Evolutionary conservation across 1,140 invertebrate species (phyloP).

Genomic region (Drosophila micromelanica): DNA sequence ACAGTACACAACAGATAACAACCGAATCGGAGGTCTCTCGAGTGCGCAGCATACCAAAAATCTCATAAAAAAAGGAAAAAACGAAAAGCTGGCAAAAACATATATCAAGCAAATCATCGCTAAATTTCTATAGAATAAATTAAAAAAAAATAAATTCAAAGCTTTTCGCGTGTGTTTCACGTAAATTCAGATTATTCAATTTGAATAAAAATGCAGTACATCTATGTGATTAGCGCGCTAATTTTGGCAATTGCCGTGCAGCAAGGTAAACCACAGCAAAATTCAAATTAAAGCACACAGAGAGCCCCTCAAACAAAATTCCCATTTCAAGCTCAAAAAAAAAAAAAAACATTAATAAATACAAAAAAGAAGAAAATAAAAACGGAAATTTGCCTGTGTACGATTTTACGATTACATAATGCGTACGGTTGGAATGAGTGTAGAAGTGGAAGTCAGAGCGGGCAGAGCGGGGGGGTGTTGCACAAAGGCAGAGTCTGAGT

Average conservation of each 20-base stretch:
- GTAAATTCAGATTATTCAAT: conserved; percentile 27
- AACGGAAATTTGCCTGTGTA: conserved; percentile 29
- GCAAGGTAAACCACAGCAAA: conserved; percentile 59
- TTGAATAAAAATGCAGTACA: conserved; percentile 70
- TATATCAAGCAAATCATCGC: not conserved
- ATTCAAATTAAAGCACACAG: not conserved
- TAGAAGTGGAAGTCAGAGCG: conserved; percentile 14
- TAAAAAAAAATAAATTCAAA: not conserved
- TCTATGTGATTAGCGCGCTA: conserved; percentile 77
- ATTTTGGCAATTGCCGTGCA: conserved; percentile 76
- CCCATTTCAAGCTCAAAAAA: conserved; percentile 11
- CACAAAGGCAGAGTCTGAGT: conserved; percentile 5
- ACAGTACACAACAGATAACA: conserved; percentile 6
- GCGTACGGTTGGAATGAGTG: conserved; percentile 18
- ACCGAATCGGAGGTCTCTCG: not conserved
- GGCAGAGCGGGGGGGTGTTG: conserved; percentile 7
- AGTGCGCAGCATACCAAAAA: conserved; percentile 13
- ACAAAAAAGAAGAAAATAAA: conserved; percentile 23
- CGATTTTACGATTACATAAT: conserved; percentile 74
- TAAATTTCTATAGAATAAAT: not conserved
- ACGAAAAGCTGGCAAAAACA: not conserved
- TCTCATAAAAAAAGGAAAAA: not conserved
- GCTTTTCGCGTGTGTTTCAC: conserved; percentile 15
- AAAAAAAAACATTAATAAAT: conserved; percentile 7
- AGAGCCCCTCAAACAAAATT: not conserved